phyloP scores from a whole-genome alignment of 2,797 vertebrate genomes.

The Muscicapa comitata region DNA sequence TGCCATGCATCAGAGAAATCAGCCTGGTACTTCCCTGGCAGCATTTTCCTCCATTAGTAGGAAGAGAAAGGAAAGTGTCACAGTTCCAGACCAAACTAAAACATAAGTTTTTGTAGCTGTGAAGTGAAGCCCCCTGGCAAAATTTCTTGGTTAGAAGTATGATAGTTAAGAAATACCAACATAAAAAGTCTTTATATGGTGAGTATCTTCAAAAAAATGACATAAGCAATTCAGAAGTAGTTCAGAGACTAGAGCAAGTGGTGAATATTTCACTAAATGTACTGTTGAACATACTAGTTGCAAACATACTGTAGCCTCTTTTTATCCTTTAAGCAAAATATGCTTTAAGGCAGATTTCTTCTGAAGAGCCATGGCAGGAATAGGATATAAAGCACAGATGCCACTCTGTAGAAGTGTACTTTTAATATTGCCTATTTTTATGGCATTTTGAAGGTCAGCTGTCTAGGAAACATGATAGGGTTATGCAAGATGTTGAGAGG shows the following conservation, averaged over 20 bases:
- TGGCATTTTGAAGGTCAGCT: conserved; percentile 33
- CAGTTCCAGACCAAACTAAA: neutral
- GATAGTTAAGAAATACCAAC: neutral
- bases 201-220: neutral
- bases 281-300: neutral
- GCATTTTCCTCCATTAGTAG: neutral
- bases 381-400: neutral
- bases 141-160: neutral
- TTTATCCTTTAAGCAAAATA: conserved; percentile 18
- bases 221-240: conserved; percentile 3
- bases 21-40: neutral
- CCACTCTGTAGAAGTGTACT: neutral
- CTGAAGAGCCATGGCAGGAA: neutral
- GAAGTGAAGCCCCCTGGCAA: neutral
- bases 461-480: neutral
- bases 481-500: neutral
- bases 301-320: conserved; percentile 8
- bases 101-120: neutral
- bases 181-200: neutral
- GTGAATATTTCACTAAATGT: conserved; percentile 54
- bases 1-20: neutral
- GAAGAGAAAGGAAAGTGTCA: neutral
- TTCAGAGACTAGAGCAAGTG: conserved; percentile 8
- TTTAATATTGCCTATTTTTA: conserved; percentile 35
- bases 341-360: conserved; percentile 24